Base-by-base conservation (phyloP, 1,140 invertebrate species). In the Pararge aegeria region DNA sequence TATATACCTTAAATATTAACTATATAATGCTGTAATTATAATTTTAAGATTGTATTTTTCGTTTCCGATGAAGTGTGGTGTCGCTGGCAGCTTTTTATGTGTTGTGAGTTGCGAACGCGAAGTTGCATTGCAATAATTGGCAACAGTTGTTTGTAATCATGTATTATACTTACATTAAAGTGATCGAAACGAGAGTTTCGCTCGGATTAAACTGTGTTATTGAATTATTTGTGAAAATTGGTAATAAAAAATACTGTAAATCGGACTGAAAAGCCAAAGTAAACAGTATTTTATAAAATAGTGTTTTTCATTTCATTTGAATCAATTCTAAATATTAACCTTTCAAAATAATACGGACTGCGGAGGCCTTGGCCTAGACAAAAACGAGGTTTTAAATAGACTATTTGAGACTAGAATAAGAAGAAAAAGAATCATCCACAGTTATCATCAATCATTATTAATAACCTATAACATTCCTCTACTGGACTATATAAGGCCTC, bases 211-310 rank as follows among this genome's bases (percentile, higher is more conserved):
- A 78, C 72, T 84, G 83, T 85, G 81, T 88, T 86, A 85, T 77
- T 79, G 70, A 80, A 74, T 78, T 78, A 78, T 83, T 84, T 84
- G 75, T 81, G 82, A 78, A 85, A 82, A 80, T 78, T 76, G 60
- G 66, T 69, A 63, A 75, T 4, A 24, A 24, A 68, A 82, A 87
- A 87, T 89, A 87, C 86, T 89, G 86, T 87, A 83, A 85, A 87
- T 86, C 77, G 74, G 86, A 87, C 75, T 85, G 79, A 68, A 80
- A 85, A 89, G 83, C 86, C 86, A 89, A 89, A 89, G 83, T 87
- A 89, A 89, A 87, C 86, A 87, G 86, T 89, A 87, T 86, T 89
- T 89, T 89, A 77, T 85, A 88, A 67, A 72, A 46, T 13, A 27
- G 38, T 61, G 12, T 6, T 27, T 76, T 76, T 80, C 68, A 70